Evolutionary conservation across 1,140 invertebrate genomes (phyloP), one percentile per base, ranked within the genome.

Genomic region (Chironomus striatipennis): DNA sequence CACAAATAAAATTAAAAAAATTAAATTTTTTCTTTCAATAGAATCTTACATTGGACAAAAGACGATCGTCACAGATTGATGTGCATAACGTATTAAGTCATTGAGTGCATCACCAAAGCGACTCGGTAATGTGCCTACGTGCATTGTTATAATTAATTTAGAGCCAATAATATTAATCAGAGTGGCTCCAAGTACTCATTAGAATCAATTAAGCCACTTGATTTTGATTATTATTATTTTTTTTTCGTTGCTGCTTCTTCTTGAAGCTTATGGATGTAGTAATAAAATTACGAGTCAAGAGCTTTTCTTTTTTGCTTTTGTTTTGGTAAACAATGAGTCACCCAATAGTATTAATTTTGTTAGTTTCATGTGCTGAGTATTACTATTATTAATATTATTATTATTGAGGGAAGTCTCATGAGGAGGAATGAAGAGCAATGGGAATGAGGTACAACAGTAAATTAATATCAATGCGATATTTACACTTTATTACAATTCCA

Each of bases 41-140:
- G 42, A 43, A 20, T 9, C 76, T 76, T 77, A 78, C 78, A 77
- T 74, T 18, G 77, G 77, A 75, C 78, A 77, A 75, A 78, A 78
- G 73, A 78, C 74, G 9, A 77, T 76, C 70, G 74, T 74, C 47
- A 79, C 73, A 47, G 77, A 75, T 72, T 76, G 75, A 20, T 78
- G 78, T 43, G 77, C 77, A 65, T 76, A 75, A 43, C 77, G 74
- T 65, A 76, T 77, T 73, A 78, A 75, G 10, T 76, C 74, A 43
- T 74, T 43, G 15, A 79, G 74, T 18, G 77, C 76, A 47, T 76
- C 77, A 73, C 77, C 77, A 74, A 79, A 75, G 73, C 78, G 78
- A 70, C 75, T 72, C 2, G 77, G 75, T 34, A 79, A 74, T 47
- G 65, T 70, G 9, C 65, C 65, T 9, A 70, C 65, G 18, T 70